Conservation (phyloP, 2,797 vertebrate genomes). For the Euphonia xanthogaster region DNA sequence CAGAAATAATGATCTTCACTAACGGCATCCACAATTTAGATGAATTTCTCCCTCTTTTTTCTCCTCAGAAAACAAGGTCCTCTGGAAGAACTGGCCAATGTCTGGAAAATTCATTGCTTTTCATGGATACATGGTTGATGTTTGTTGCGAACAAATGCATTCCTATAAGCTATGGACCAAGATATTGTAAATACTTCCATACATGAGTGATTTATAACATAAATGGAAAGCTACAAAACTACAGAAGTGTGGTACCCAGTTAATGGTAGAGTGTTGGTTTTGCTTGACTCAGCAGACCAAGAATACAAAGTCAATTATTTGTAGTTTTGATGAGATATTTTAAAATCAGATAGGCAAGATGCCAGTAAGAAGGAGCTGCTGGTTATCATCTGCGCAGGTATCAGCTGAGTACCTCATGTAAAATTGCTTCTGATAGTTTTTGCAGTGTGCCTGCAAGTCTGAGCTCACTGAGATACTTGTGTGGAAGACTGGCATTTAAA, state of each 20-base stretch:
- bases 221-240: neutral
- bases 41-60: neutral
- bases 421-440: neutral
- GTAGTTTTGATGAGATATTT: neutral
- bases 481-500: neutral
- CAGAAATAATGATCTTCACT: neutral
- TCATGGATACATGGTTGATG: neutral
- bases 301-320: neutral
- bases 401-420: neutral
- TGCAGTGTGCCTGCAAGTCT: accelerated
- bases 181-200: neutral
- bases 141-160: neutral
- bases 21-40: neutral
- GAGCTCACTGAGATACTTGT: neutral
- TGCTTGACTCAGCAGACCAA: neutral
- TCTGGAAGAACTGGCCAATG: neutral
- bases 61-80: neutral
- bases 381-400: neutral
- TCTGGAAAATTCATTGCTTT: neutral
- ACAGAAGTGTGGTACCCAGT: neutral
- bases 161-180: neutral
- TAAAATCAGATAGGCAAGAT: neutral
- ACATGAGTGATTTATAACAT: neutral
- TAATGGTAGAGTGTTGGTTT: neutral
- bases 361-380: neutral